These are phyloP conservation scores for Panopea generosa DNA, from an alignment of 2,888 invertebrate genomes.

Conservation along the genomic window DNA sequence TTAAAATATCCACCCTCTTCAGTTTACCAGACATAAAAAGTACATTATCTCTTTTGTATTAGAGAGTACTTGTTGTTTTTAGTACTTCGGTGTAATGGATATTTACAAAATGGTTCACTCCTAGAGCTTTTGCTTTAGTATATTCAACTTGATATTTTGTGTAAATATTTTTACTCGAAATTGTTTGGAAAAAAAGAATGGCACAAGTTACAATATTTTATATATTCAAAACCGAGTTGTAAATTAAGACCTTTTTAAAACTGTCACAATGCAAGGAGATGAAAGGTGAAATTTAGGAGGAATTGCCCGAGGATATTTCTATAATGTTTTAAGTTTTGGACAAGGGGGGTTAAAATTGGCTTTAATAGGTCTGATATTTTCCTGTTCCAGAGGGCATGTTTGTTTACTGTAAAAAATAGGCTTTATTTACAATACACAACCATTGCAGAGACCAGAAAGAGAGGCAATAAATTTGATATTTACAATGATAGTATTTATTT, in stretches of 20 bases:
- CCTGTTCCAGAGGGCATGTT: constrained; percentile 11
- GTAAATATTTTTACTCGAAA: constrained; percentile 18
- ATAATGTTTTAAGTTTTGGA: constrained; percentile 26
- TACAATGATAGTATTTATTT: too few species aligned
- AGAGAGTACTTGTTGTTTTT: constrained; percentile 10
- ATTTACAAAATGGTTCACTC: background rate
- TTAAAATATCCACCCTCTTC: constrained; percentile 11
- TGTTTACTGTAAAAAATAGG: background rate
- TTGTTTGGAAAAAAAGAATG: constrained; percentile 3
- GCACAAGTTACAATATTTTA: background rate
- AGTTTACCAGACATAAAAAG: constrained; percentile 14
- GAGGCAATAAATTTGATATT: too few species aligned
- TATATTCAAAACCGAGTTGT: background rate
- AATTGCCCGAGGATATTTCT: constrained; percentile 16
- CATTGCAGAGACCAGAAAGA: too few species aligned
- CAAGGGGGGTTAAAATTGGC: background rate
- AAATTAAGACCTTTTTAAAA: constrained; percentile 1
- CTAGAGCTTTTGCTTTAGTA: background rate
- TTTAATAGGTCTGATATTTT: constrained; percentile 15
- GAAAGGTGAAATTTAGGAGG: background rate
- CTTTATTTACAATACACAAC: background rate
- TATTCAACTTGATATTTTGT: constrained; percentile 11
- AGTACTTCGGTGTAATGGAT: constrained; percentile 10
- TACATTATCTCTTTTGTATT: constrained; percentile 15
- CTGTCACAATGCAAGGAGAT: background rate